Evolutionary conservation across 1,140 invertebrate species (phyloP), one percentile per base, ranked within the genome.

Genomic region (Meteorus sp.): DNA sequence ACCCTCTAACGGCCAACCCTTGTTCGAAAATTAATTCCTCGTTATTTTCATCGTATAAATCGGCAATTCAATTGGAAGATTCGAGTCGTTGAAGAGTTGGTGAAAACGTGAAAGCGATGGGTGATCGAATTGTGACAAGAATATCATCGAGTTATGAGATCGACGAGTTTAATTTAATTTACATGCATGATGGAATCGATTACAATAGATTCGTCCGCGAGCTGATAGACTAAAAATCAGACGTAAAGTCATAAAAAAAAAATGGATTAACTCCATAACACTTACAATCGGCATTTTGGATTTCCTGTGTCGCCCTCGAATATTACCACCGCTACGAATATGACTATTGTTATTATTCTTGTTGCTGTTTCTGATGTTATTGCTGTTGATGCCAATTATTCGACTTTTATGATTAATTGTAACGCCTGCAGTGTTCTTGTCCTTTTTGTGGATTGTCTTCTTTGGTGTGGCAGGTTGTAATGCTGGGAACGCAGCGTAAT

Each of bases 401-500:
- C 44, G 44, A n/a, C 3, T 47, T 47, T 39, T 39, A 33, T 70
- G 69, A 51, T 61, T 67, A 52, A 68, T 72, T 22, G 69, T 70
- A 54, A 33, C 22, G 48, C 17, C 48, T 20, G 31, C 31, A 15
- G 15, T 37, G 48, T 65, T 69, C 11, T 63, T 69, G 31, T 58
- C 47, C 13, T 51, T 58, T 50, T 9, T 35, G 45, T 51, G 35
- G 25, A 56, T 25, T 62, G 68, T 69, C 56, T 77, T 77, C 50
- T 75, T 76, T 8, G 74, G 70, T 56, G 68, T 74, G 41, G 72
- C 65, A 57, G 75, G 69, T 61, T 75, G 76, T 62, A 80, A 67
- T 41, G 77, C 76, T 61, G 78, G 77, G 64, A 80, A 80, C 60
- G 76, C 78, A 59, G 76, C 75, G 66, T 78, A 79, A 35, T 79